These are phyloP conservation scores for Apostichopus parvimensis DNA, from an alignment of 35 echinoderm and acorn worm genomes.

Conservation along the genomic window DNA sequence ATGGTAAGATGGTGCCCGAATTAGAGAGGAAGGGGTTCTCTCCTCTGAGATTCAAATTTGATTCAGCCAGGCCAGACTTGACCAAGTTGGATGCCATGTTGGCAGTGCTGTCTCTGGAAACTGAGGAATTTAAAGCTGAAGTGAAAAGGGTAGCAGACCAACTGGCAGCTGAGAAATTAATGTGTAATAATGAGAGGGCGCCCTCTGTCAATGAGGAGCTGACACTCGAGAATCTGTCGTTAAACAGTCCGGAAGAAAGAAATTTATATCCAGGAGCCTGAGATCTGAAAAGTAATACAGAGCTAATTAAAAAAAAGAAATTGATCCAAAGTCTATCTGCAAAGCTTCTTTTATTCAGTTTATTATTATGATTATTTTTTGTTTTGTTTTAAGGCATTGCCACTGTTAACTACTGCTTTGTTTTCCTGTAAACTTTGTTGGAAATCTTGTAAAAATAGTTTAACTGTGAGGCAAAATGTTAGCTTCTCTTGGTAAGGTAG, in stretches of 20 bases:
- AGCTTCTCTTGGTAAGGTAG: too few species aligned
- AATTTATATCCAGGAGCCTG: too few species aligned
- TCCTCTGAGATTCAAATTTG: slow-evolving; percentile 76
- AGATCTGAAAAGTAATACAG: too few species aligned
- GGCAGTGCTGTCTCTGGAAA: slow-evolving; percentile 71
- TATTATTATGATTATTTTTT: too few species aligned
- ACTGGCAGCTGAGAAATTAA: slow-evolving; percentile 8
- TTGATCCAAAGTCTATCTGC: too few species aligned
- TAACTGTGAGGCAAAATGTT: too few species aligned
- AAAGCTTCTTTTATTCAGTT: too few species aligned
- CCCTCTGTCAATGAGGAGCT: background rate
- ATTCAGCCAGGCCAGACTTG: slow-evolving; percentile 65
- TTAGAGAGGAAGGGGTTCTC: slow-evolving; percentile 56
- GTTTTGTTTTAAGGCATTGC: too few species aligned
- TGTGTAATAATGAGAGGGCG: background rate
- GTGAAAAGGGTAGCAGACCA: slow-evolving; percentile 42
- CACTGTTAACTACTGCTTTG: too few species aligned
- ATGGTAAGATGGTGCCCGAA: slow-evolving; percentile 67
- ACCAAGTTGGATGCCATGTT: slow-evolving; percentile 86
- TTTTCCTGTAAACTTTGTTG: too few species aligned
- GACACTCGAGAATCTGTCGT: background rate
- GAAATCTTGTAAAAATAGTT: too few species aligned
- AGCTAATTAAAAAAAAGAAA: too few species aligned
- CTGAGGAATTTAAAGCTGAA: slow-evolving; percentile 60
- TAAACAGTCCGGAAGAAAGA: background rate